Percentiles rank a stretch among this genome's conserved stretches.
These are phyloP conservation scores for Acleris sparsana DNA, from an alignment of 2,888 invertebrate genomes.

Conservation along the genomic window DNA sequence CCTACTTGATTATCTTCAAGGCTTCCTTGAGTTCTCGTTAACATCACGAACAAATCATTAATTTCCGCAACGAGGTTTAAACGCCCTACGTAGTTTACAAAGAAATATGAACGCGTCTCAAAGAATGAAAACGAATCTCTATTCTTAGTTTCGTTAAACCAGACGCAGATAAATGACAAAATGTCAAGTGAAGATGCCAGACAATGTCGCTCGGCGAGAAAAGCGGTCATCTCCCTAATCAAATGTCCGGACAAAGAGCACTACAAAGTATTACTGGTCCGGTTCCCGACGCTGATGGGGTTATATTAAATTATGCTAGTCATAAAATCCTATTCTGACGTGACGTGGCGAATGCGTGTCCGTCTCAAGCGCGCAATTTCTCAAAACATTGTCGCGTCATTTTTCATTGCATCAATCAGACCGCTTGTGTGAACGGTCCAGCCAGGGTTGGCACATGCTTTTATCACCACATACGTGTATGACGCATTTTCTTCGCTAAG, in stretches of 20 bases:
- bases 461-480: not conserved
- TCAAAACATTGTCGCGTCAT: constrained; percentile 82
- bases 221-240: constrained; percentile 68
- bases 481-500: too few species aligned
- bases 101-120: constrained; percentile 18
- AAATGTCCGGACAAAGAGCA: constrained; percentile 56
- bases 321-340: constrained; percentile 73
- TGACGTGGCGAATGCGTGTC: constrained; percentile 51
- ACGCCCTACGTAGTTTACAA: constrained; percentile 22
- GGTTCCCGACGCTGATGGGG: constrained; percentile 55
- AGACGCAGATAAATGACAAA: constrained; percentile 73
- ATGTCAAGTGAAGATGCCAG: constrained; percentile 42
- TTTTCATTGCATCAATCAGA: constrained; percentile 82
- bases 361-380: constrained; percentile 72
- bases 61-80: constrained; percentile 18
- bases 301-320: constrained; percentile 77
- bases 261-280: constrained; percentile 65
- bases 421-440: constrained; percentile 55
- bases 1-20: constrained; percentile 27
- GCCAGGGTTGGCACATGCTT: constrained; percentile 60
- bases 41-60: constrained; percentile 30
- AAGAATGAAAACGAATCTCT: constrained; percentile 25
- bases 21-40: constrained; percentile 27
- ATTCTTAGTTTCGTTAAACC: constrained; percentile 48
- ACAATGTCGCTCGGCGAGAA: constrained; percentile 52